Evolutionary conservation across 2,113 vertebrate species (phyloP), one percentile per base, ranked within the genome.

Genomic region (Epinephelus moara): DNA sequence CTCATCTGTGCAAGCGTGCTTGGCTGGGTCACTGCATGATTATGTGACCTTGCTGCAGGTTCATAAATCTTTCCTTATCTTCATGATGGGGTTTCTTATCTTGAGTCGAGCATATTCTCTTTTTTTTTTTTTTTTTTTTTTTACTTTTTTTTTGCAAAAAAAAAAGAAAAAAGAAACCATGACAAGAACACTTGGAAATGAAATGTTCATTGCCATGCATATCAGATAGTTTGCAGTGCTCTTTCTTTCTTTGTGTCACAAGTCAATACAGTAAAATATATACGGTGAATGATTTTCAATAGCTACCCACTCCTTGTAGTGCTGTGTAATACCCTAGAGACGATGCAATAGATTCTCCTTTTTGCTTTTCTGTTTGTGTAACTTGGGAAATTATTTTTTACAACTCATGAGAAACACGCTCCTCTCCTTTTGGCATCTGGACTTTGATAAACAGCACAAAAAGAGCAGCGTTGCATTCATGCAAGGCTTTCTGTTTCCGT

Each of bases 11-110:
- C 84, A 85, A 87, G 88, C 80, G 82, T 82, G 80, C 87, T 89
- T 70, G 85, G 88, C 84, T 74, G 83, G 90, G 90, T 94, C 93
- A 85, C 81, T 92, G 94, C 94, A 95, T 94, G 94, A 91, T 86
- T 72, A 90, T 45, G 76, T 91, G 91, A 90, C 91, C 92, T 90
- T 66, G 88, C 82, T 83, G 33, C 85, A 91, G 91, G 86, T 91
- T 87, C 87, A 82, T 83, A 79, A 85, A 76, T 87, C 70, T 84
- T 64, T 89, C 71, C 64, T 78, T 79, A 72, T 94, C 85, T 87
- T 89, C 70, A 66, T 27, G 78, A 72, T 82, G 55, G 53, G 53
- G 67, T 78, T 89, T 75, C 75, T 73, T 88, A 75, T 81, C 85
- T 77, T 25, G 60, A 78, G 69, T 86, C 49, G 66, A 89, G 69